Evolutionary conservation across 2,113 vertebrate species (phyloP).

Genomic region (Paramisgurnus dabryanus): DNA sequence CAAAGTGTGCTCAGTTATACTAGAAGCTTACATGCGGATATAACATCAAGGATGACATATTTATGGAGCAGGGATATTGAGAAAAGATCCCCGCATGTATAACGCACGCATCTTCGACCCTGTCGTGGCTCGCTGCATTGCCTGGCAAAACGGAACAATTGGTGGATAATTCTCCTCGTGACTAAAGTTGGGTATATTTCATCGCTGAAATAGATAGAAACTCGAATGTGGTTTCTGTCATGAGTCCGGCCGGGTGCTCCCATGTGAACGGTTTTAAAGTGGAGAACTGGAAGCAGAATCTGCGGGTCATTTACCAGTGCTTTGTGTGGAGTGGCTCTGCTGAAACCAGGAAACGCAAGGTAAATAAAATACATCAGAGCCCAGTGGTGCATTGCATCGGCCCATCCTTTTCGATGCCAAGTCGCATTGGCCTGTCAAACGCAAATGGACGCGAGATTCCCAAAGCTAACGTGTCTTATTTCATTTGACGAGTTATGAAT

Average conservation of each 20-base stretch:
- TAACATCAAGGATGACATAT: background rate
- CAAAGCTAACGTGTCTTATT: background rate
- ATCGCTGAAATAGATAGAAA: slow-evolving; percentile 55
- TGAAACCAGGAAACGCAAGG: slow-evolving; percentile 96
- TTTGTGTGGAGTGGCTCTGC: slow-evolving; percentile 96
- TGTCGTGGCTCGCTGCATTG: slow-evolving; percentile 62
- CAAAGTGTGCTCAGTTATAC: slow-evolving; percentile 46
- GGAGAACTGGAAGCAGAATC: slow-evolving; percentile 98
- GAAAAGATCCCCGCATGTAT: slow-evolving; percentile 57
- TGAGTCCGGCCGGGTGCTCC: slow-evolving; percentile 92
- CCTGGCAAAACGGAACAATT: slow-evolving; percentile 64
- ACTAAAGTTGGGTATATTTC: slow-evolving; percentile 59
- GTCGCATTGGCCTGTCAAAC: background rate
- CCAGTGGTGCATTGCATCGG: slow-evolving; percentile 1
- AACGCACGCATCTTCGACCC: slow-evolving; percentile 52
- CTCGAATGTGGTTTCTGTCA: slow-evolving; percentile 76
- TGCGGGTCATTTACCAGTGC: slow-evolving; percentile 94
- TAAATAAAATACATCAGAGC: slow-evolving; percentile 61
- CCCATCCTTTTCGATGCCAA: slow-evolving; percentile 24
- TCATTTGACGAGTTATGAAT: background rate
- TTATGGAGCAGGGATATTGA: slow-evolving; percentile 2
- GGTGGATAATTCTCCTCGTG: slow-evolving; percentile 54
- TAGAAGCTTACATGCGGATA: slow-evolving; percentile 13
- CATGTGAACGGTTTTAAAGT: slow-evolving; percentile 95
- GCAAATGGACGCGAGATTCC: background rate